Base-by-base conservation (phyloP, 2,797 vertebrate genomes). In the Alosa sapidissima region DNA sequence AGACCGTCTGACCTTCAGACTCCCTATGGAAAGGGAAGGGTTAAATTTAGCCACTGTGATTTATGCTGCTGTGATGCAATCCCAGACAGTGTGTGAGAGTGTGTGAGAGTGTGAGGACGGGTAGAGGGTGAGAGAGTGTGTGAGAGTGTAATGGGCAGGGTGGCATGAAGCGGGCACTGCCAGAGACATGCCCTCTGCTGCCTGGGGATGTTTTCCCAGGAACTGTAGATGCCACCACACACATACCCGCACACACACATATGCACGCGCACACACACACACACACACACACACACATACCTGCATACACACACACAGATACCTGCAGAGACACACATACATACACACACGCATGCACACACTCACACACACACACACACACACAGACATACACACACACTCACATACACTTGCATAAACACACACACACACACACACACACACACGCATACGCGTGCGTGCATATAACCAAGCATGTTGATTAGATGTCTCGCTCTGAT, bases 31-130 rank as follows among this genome's bases (percentile, higher is more conserved):
- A 41, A 41, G 36, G 82, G 9, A n/a, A 75, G 41, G 47, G 84
- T 65, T 88, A 84, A 88, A 86, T 55, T 81, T 86, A 82, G 86
- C 81, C 19, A 60, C 48, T 84, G 81, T 86, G 68, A 86, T 87
- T 84, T 88, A 88, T 48, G 45, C 24, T 3, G 58, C 9, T 52
- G 21, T 54, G 68, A 83, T 45, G 3, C 11, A 84, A 84, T 54
- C 41, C 60, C 65, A 19, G 48, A 51, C 54, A 16, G 52, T 55
- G 49, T 51, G 49, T 51, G 49, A 45, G 36, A 24, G 81, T 52
- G 45, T 52, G 81, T 81, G 81, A 33, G 48, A 49, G 48, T 81
- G 81, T 52, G 81, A 28, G 28, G 28, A 1, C 41, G 41, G 41
- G 41, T 41, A 4, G 41, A 41, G 41, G 41, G 41, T 41, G 41